These are phyloP conservation scores for Chaetodon trifasciatus DNA, from an alignment of 2,797 vertebrate species.

Conservation along the genomic window DNA sequence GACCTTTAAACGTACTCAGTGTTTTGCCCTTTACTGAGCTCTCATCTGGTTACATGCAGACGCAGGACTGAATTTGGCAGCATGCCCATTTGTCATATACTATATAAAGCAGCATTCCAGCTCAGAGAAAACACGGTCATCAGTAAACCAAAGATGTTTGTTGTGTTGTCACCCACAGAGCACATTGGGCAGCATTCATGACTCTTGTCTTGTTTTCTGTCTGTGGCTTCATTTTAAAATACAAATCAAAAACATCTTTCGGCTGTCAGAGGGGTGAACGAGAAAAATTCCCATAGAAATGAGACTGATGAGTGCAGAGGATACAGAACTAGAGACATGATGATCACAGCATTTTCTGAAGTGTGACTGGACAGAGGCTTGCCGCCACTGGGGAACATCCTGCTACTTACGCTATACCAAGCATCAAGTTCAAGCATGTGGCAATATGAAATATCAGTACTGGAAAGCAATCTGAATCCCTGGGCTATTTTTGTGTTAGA, in stretches of 20 bases:
- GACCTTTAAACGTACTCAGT: conserved; percentile 74
- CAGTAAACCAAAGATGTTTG: conserved; percentile 3
- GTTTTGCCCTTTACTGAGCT: conserved; percentile 72
- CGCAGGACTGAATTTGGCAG: conserved; percentile 26
- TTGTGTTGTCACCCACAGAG: conserved; percentile 7
- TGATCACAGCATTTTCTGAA: conserved; percentile 9
- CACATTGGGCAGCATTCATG: conserved; percentile 1
- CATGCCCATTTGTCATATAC: conserved; percentile 8
- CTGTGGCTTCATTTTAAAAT: conserved; percentile 36
- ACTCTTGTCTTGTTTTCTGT: conserved; percentile 19
- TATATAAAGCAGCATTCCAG: conserved; percentile 19
- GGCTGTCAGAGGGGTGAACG: conserved; percentile 28
- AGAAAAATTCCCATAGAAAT: conserved; percentile 36
- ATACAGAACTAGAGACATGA: conserved; percentile 31
- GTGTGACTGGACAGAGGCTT: conserved; percentile 21
- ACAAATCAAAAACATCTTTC: conserved; percentile 32
- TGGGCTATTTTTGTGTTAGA: neutral
- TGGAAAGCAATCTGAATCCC: neutral
- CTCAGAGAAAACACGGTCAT: conserved; percentile 22
- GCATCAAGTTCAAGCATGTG: conserved; percentile 11
- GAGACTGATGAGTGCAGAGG: conserved; percentile 29
- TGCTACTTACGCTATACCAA: neutral
- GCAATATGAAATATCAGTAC: neutral
- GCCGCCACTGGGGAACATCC: conserved; percentile 1
- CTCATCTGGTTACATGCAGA: conserved; percentile 55